phyloP scores from a whole-genome alignment of 2,888 invertebrate genomes.

The Cecidostiba fungosa region DNA sequence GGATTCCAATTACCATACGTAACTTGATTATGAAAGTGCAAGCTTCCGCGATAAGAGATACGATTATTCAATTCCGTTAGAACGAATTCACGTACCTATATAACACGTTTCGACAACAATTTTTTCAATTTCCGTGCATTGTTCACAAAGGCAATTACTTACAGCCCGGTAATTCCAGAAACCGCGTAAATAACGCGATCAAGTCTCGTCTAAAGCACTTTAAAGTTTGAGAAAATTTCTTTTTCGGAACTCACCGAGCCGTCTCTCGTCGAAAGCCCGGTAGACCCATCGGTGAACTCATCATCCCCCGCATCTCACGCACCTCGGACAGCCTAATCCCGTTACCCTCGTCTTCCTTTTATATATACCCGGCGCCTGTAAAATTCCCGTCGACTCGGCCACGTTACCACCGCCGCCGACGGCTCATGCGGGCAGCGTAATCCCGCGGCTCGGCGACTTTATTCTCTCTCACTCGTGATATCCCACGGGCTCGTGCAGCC shows the following conservation, averaged over 20 bases:
- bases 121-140: neutral
- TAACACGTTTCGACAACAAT: neutral
- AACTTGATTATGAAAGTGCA: neutral
- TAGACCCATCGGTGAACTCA: neutral
- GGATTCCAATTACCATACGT: neutral
- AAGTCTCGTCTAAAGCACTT: neutral
- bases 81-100: neutral
- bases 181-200: neutral
- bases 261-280: neutral
- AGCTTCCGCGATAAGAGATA: neutral
- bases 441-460: constrained; percentile 12
- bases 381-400: constrained; percentile 3
- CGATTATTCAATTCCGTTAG: neutral
- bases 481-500: neutral
- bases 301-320: constrained; percentile 11
- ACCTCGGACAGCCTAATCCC: neutral
- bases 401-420: neutral
- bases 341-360: neutral
- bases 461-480: neutral
- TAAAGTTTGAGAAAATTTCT: constrained; percentile 1
- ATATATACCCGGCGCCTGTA: constrained; percentile 4
- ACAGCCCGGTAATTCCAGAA: no score
- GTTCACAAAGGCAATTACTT: no score
- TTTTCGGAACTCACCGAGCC: neutral
- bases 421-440: constrained; percentile 17